Evolutionary conservation across 2,888 invertebrate genomes (phyloP), one percentile per base, ranked within the genome.

Genomic region (Lithophane semibrunnea): DNA sequence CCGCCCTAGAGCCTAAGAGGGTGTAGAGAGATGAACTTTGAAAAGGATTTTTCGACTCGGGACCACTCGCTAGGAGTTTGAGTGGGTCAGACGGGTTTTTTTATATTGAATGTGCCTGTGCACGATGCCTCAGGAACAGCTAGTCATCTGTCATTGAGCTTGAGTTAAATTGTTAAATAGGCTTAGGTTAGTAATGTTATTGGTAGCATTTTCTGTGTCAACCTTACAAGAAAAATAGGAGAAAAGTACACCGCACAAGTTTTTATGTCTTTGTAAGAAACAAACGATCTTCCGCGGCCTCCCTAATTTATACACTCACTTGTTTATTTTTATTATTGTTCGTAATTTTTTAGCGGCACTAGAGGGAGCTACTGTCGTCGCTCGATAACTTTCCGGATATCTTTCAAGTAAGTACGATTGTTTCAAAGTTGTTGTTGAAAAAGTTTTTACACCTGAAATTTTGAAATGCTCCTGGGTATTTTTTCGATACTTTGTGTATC

Each of bases 291-390:
- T 83, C 84, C 79, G 67, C 75, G 47, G 58, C 58, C 73, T 63
- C 64, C 64, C 78, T 82, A 87, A 88, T 86, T 87, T 88, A 88
- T 88, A 80, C 74, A 75, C 83, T 82, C 77, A 87, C 80, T 87
- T 87, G 85, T 87, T 88, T 87, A 87, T 83, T 84, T 87, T 88
- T 86, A 87, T 86, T 86, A 84, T 80, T 83, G 82, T 86, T 86
- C 82, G 80, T 79, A 78, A 82, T 84, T 84, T 83, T 82, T 79
- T 70, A 69, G 78, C 76, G 63, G 67, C 77, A 69, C 86, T 75
- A 84, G 80, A 79, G 87, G 84, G 74, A 77, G 76, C 75, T 73
- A 60, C 71, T 75, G 73, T 75, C 75, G 74, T 65, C 67, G 63
- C 70, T 68, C 61, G 74, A 69, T 66, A 84, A 86, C 80, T 83